These are phyloP conservation scores for Drosophila demipolita DNA, from an alignment of 2,888 invertebrate genomes.

Conservation along the genomic window DNA sequence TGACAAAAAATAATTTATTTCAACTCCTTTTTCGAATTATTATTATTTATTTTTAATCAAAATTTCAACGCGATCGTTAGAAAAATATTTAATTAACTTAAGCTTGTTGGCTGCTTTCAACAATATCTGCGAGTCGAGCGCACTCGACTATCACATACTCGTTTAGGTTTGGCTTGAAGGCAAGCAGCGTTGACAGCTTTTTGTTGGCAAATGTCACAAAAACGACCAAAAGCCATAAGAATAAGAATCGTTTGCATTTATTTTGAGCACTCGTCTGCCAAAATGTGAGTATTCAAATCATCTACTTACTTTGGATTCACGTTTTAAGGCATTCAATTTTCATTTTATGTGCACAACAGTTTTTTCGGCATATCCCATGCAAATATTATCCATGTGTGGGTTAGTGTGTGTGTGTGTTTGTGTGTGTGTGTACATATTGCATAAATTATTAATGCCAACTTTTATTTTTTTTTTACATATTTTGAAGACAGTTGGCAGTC, in stretches of 20 bases:
- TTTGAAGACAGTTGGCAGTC: slow-evolving; percentile 78
- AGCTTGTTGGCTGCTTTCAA: not conserved
- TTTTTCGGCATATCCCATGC: slow-evolving; percentile 55
- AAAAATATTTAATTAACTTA: not conserved
- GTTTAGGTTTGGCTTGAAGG: slow-evolving; percentile 21
- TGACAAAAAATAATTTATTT: not conserved
- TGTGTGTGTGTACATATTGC: slow-evolving; percentile 65
- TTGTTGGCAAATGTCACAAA: slow-evolving; percentile 60
- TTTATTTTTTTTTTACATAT: slow-evolving; percentile 79
- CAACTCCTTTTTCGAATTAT: not conserved
- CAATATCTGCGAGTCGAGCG: slow-evolving; percentile 1
- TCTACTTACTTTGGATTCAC: slow-evolving; percentile 55
- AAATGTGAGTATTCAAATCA: slow-evolving; percentile 57
- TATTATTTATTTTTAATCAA: not conserved
- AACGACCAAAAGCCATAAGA: slow-evolving; percentile 51
- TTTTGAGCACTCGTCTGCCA: slow-evolving; percentile 37
- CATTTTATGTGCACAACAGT: slow-evolving; percentile 57
- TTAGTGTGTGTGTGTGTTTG: slow-evolving; percentile 9
- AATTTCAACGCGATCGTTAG: not conserved
- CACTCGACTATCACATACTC: not conserved
- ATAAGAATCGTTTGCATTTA: slow-evolving; percentile 62
- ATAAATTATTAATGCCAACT: slow-evolving; percentile 79
- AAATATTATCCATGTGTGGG: slow-evolving; percentile 45
- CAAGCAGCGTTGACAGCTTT: slow-evolving; percentile 68
- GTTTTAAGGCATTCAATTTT: slow-evolving; percentile 75